Percentiles rank a stretch among this genome's conserved stretches.
phyloP scores from a whole-genome alignment of 2,113 vertebrate species.

The Paradoxurus hermaphroditus region DNA sequence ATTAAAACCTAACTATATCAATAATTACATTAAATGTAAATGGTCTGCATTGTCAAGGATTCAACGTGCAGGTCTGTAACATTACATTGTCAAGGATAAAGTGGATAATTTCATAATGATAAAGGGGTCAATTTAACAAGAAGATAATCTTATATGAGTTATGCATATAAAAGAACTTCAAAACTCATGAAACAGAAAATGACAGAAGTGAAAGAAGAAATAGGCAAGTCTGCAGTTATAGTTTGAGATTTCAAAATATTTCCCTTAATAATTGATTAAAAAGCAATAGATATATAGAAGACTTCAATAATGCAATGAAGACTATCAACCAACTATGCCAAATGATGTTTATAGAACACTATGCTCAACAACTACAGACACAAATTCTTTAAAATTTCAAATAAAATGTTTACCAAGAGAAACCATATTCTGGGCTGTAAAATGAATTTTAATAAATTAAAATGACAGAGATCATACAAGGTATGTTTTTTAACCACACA shows the following conservation, averaged over 20 bases:
- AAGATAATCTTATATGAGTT: background rate
- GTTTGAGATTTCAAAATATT: background rate
- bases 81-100: background rate
- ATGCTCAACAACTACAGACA: background rate
- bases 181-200: background rate
- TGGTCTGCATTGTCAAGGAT: background rate
- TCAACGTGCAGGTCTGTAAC: background rate
- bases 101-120: background rate
- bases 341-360: background rate
- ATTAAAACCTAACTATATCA: background rate
- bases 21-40: background rate
- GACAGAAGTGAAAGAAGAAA: background rate
- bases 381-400: background rate
- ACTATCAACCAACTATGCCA: background rate
- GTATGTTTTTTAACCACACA: background rate
- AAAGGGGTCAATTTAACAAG: background rate
- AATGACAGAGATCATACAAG: background rate
- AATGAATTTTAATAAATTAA: background rate
- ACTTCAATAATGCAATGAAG: background rate
- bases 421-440: background rate
- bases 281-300: background rate
- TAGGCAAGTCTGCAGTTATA: background rate
- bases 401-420: background rate
- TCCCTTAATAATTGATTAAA: background rate
- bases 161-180: background rate